Evolutionary conservation across 2,113 vertebrate species (phyloP), one percentile per base, ranked within the genome.

Genomic region (Strix uralensis): DNA sequence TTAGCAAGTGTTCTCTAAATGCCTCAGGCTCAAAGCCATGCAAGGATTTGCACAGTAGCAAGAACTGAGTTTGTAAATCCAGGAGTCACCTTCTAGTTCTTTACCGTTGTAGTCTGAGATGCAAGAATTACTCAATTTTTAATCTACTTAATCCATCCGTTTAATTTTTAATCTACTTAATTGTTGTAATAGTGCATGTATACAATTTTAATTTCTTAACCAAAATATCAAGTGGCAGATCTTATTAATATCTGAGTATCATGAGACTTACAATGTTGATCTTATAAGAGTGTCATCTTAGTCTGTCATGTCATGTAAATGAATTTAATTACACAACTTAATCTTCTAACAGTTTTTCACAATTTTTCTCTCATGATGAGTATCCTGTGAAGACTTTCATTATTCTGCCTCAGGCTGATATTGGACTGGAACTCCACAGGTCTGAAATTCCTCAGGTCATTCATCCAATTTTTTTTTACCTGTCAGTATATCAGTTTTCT

Each of bases 111-210:
- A 90, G 36, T 44, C 38, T 69, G 66, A 95, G 62, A 75, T 89
- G 57, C 11, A 75, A 36, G 81, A 91, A 90, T 92, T 67, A 69
- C 73, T 79, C 70, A 59, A 57, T 59, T 92, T 95, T 96, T 79
- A 94, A 94, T 91, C 93, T 94, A 75, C 44, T 95, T 96, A 96
- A 96, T 96, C 93, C 83, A 51, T 58, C 86, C 29, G 0, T 75
- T 89, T 92, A 86, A 81, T 80, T 86, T 51, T 91, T 91, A 94
- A 97, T 95, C 94, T 72, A 36, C 66, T 96, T 95, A 96, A 69
- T 34, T 51, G 15, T 74, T 89, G 52, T 65, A 92, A 38, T 13
- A 61, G 14, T 16, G 7, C 26, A 8, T 10, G 16, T 17, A 2
- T 36, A 4, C 40, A 8, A 69, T 89, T 87, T 66, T 51, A 63